Base-by-base conservation (phyloP, 1,140 invertebrate genomes). In the Philaenus spumarius region DNA sequence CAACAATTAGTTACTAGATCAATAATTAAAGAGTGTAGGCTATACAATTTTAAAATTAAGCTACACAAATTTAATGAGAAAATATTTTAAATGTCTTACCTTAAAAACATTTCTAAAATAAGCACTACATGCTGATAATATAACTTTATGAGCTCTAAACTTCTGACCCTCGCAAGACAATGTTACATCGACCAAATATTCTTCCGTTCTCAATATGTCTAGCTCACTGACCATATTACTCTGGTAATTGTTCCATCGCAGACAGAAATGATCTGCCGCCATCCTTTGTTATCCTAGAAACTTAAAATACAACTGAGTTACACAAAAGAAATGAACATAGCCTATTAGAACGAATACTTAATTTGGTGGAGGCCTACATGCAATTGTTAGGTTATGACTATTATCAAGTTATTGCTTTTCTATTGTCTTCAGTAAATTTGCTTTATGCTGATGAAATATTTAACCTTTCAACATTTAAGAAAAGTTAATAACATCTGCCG, bases 241-340 rank as follows among this genome's bases (percentile, higher is more conserved):
- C 77, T 90, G 87, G 82, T 91, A 91, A 78, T 92, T 91, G 80
- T 92, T 92, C 90, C 90, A 93, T 80, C 88, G 83, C 74, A 93
- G 81, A 80, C 89, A 93, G 78, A 91, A 93, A 78, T 91, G 88
- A 81, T 93, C 68, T 17, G 66, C 67, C 12, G 67, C 62, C 64
- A 67, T 67, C 30, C 26, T 64, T 3, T 50, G 3, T 4, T 30
- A 30, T 4, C 26, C 26, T 30, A 30, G 9, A 30, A 30, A 30
- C 26, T 30, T 3, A n/a, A n/a, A n/a, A n/a, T n/a, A n/a, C n/a
- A n/a, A n/a, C n/a, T n/a, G n/a, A n/a, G n/a, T n/a, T n/a, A n/a
- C n/a, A n/a, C n/a, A n/a, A n/a, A n/a, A n/a, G n/a, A n/a, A n/a
- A n/a, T n/a, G n/a, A n/a, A n/a, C n/a, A n/a, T n/a, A n/a, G n/a